phyloP scores from a whole-genome alignment of 2,888 invertebrate genomes.

The Epirrita christyi region DNA sequence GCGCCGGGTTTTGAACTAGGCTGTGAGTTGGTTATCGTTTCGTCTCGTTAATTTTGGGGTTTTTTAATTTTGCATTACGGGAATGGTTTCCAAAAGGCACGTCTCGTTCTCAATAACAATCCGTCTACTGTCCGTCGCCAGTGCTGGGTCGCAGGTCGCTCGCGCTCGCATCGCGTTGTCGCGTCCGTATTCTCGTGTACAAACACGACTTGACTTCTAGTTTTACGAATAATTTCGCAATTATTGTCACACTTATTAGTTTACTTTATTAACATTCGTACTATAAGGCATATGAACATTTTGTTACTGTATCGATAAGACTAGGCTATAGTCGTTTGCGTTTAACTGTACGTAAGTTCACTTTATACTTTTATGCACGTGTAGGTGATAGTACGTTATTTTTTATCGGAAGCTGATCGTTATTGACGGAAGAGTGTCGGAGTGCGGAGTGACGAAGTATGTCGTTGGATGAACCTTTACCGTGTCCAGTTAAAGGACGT shows the following conservation, averaged over 20 bases:
- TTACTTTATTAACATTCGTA: conserved; percentile 71
- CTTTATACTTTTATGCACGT: conserved; percentile 79
- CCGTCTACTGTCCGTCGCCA: conserved; percentile 82
- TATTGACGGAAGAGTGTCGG: conserved; percentile 73
- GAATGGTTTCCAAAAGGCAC: conserved; percentile 78
- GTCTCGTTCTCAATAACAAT: conserved; percentile 80
- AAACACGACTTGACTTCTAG: conserved; percentile 80
- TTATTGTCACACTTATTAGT: conserved; percentile 67
- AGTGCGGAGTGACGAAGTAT: conserved; percentile 61
- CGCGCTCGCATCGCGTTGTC: conserved; percentile 65
- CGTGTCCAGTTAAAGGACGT: conserved; percentile 44
- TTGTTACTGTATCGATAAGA: conserved; percentile 72
- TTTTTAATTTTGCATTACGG: conserved; percentile 59
- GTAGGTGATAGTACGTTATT: conserved; percentile 74
- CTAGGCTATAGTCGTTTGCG: conserved; percentile 74
- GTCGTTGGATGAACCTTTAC: conserved; percentile 58
- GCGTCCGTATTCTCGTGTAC: conserved; percentile 72
- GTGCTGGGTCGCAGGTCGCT: conserved; percentile 59
- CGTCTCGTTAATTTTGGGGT: conserved; percentile 71
- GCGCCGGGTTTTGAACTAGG: conserved; percentile 76
- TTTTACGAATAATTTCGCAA: conserved; percentile 72
- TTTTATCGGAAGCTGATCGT: conserved; percentile 77
- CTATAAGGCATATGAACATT: conserved; percentile 64
- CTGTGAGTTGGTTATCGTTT: conserved; percentile 83
- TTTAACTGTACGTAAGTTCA: conserved; percentile 76